These are phyloP conservation scores for Semnornis frantzii DNA, from an alignment of 2,113 vertebrate genomes.

Conservation along the genomic window DNA sequence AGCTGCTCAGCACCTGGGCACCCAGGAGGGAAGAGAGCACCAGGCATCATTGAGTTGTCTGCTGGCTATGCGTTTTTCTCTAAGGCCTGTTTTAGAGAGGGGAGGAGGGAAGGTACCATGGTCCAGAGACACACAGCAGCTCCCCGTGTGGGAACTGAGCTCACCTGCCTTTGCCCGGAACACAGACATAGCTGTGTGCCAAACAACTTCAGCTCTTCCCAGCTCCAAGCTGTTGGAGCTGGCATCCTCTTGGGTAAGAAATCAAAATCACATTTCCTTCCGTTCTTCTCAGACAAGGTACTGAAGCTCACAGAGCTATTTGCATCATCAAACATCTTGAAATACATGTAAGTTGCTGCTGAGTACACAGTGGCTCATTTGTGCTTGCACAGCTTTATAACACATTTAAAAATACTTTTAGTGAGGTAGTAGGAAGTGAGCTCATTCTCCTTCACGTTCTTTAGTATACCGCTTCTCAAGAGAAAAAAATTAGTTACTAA, in stretches of 20 bases:
- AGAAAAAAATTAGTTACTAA: not conserved
- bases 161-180: not conserved
- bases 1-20: not conserved
- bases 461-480: not conserved
- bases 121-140: not conserved
- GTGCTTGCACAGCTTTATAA: not conserved
- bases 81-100: not conserved
- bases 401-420: not conserved
- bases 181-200: fast-evolving
- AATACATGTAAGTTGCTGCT: not conserved
- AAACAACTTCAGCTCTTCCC: not conserved
- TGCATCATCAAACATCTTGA: not conserved
- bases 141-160: not conserved
- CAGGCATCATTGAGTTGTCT: not conserved
- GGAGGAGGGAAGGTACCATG: not conserved
- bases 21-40: not conserved
- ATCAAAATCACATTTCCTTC: not conserved
- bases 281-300: not conserved
- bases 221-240: not conserved
- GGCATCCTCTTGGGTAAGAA: not conserved
- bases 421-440: not conserved
- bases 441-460: not conserved
- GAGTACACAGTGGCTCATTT: not conserved
- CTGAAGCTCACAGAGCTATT: not conserved
- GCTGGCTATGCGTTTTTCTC: not conserved